A percentile compares a stretch with the other conserved stretches of the same genome.
phyloP scores from a whole-genome alignment of 1,140 invertebrate genomes.

The Brachionus rubens region DNA sequence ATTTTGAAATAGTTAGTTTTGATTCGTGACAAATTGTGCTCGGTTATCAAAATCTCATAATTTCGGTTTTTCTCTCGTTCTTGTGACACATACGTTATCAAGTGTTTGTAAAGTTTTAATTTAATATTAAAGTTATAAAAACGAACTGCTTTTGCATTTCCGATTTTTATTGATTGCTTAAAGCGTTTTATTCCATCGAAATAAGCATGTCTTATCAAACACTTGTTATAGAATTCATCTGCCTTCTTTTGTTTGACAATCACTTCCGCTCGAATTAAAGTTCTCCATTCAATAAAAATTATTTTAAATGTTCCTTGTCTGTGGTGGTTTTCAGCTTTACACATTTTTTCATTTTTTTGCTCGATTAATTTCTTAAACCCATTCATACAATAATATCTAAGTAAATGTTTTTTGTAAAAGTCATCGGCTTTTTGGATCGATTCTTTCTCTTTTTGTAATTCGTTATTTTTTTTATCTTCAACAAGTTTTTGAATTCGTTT shows the following conservation, averaged over 20 bases:
- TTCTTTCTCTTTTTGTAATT: constrained; percentile 24
- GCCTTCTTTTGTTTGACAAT: constrained; percentile 47
- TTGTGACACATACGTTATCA: constrained; percentile 50
- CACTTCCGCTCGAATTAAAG: background rate
- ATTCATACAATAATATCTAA: constrained; percentile 54
- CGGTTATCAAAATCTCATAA: constrained; percentile 50
- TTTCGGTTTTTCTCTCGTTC: constrained; percentile 51
- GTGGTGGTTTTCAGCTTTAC: constrained; percentile 48
- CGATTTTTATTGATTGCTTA: constrained; percentile 51
- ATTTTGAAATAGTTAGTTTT: constrained; percentile 50
- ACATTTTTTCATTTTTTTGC: constrained; percentile 48
- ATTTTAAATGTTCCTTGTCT: background rate
- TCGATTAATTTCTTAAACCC: constrained; percentile 53
- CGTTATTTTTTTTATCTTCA: constrained; percentile 2
- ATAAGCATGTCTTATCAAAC: constrained; percentile 49
- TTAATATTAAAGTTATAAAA: constrained; percentile 49
- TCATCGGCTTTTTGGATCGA: constrained; percentile 27
- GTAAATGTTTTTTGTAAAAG: constrained; percentile 48
- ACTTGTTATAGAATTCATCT: constrained; percentile 50
- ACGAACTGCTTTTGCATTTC: constrained; percentile 50
- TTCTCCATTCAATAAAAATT: constrained; percentile 4
- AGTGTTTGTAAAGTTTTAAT: constrained; percentile 49
- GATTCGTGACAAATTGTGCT: constrained; percentile 51
- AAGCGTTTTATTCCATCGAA: constrained; percentile 52
- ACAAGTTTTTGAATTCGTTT: background rate